Conservation (phyloP, 2,888 invertebrate species). For the Andrena bucephala region DNA sequence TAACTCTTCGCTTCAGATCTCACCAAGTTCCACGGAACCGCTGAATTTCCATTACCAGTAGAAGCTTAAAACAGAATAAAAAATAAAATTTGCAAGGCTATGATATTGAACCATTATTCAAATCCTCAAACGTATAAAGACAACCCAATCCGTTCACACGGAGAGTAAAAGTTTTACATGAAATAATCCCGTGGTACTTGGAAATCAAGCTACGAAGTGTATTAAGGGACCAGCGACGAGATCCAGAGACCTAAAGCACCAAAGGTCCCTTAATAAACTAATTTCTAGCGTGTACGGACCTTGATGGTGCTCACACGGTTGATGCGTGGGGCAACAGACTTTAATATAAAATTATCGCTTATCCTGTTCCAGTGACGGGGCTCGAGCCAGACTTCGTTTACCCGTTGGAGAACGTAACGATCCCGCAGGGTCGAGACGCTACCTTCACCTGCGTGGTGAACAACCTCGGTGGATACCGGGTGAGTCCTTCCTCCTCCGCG, state of each 20-base stretch:
- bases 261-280: not conserved
- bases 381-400: slow-evolving; percentile 93
- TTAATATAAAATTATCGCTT: slow-evolving; percentile 31
- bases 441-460: slow-evolving; percentile 94
- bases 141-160: too few species aligned
- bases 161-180: too few species aligned
- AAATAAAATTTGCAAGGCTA: too few species aligned
- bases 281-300: not conserved
- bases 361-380: slow-evolving; percentile 87
- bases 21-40: too few species aligned
- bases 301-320: not conserved
- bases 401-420: slow-evolving; percentile 93
- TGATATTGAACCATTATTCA: too few species aligned
- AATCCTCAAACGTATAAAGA: too few species aligned
- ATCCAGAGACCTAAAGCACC: not conserved
- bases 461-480: slow-evolving; percentile 91
- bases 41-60: too few species aligned
- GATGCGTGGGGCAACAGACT: slow-evolving; percentile 1
- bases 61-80: too few species aligned
- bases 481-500: slow-evolving; percentile 90
- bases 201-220: not conserved
- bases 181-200: too few species aligned
- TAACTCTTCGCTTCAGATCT: too few species aligned
- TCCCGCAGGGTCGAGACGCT: slow-evolving; percentile 93
- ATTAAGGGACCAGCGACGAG: not conserved